Evolutionary conservation across 2,113 vertebrate genomes (phyloP), one percentile per base, ranked within the genome.

Genomic region (Hippocampus comes): DNA sequence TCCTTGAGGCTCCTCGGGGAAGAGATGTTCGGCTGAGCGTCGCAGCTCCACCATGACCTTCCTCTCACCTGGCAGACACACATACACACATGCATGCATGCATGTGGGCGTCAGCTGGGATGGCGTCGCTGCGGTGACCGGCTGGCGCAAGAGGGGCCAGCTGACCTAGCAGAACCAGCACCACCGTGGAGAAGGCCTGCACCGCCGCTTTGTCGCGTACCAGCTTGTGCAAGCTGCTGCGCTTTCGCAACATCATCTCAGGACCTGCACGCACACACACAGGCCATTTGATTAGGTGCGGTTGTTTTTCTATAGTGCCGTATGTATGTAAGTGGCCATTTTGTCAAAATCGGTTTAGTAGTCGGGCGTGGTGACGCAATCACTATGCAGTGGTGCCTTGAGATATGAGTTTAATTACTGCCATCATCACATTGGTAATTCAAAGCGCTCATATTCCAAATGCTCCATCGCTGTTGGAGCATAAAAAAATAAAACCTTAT

Each of bases 31-130:
- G 4, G 76, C 14, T 1, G 74, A 68, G 55, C 70, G 78, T 38
- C 84, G 84, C 63, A 87, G 27, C 71, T 86, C 83, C 72, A 89
- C 78, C 79, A 84, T 74, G 66, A 89, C 80, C 27, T 81, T 88
- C 0, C 80, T 76, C 0, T 74, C 21, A 30, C 74, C 88, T 86
- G 14, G n/a, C 5, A 3, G 10, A 69, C 20, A 42, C 49, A 53
- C 8, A 67, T 5, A 27, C 25, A 34, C 30, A 34, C 30, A 34
- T 1, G 1, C 34, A 38, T 5, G 5, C 34, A 34, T 1, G 5
- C 34, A 34, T 34, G 34, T 65, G 17, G 14, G 27, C 2, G 20
- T 57, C 53, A 56, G 21, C 18, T 20, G 3, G 21, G 17, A 38
- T 5, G 49, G 10, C 18, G 2, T 42, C 21, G 17, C 15, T 23